phyloP scores from a whole-genome alignment of 1,140 invertebrate genomes.

The Macrotrachela quadricornifera region DNA sequence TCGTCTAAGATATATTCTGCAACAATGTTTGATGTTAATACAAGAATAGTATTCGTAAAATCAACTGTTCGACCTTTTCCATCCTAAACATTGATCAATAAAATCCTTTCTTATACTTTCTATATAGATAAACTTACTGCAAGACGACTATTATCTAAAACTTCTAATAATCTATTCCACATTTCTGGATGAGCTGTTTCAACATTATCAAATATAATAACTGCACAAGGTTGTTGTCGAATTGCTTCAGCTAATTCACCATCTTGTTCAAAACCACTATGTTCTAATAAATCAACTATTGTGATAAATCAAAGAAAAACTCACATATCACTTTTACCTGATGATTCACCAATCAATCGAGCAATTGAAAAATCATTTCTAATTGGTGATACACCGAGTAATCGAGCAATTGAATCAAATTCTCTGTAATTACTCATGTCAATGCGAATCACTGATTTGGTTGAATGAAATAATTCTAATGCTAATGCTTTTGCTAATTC shows the following conservation, averaged over 20 bases:
- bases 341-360: too few species aligned
- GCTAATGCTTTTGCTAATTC: too few species aligned
- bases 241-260: constrained; percentile 2
- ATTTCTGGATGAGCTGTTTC: constrained; percentile 7
- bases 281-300: too few species aligned
- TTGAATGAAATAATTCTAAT: too few species aligned
- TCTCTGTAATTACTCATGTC: too few species aligned
- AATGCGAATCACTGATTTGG: too few species aligned
- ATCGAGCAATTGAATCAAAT: too few species aligned
- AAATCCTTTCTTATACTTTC: too few species aligned
- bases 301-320: too few species aligned
- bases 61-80: neutral
- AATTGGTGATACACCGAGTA: too few species aligned
- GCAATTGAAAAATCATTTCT: too few species aligned
- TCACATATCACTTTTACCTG: too few species aligned
- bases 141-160: constrained; percentile 3
- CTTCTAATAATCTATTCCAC: constrained; percentile 7
- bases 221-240: neutral
- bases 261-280: constrained; percentile 6
- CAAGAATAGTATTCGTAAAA: constrained; percentile 7
- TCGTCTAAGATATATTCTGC: neutral
- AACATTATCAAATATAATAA: constrained; percentile 6
- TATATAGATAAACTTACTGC: neutral
- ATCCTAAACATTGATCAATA: neutral
- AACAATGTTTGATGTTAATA: constrained; percentile 4